Evolutionary conservation across 2,113 vertebrate species (phyloP), one percentile per base, ranked within the genome.

Genomic region (Rana temporaria): DNA sequence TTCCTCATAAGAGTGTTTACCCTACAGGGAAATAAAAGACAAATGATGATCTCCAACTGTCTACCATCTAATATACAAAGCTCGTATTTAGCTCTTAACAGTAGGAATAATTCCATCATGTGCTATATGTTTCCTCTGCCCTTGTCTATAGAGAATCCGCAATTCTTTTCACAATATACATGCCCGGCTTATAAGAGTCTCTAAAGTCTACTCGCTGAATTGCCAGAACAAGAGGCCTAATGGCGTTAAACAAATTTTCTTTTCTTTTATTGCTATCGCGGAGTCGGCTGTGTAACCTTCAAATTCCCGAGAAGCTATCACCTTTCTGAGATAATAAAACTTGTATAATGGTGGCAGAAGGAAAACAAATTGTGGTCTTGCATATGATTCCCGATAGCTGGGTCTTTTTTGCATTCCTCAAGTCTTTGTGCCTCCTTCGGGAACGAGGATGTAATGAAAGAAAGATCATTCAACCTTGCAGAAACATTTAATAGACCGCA

Each of bases 261-360:
- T 57, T 75, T 16, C 52, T 42, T 74, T 74, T 66, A 73, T 65
- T 74, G 62, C 16, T 57, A 82, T 55, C 22, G 62, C 48, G 24
- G 42, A 75, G 72, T 82, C 52, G 34, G 48, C 14, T 66, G 12
- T 11, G 59, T 32, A 56, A 57, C 63, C 70, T 82, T 75, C 70
- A 75, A 34, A 55, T 81, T 81, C 60, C 79, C 34, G 60, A 67
- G 80, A 75, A 53, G 30, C 56, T 34, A 74, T 82, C 48, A 66
- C 48, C 57, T 66, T 66, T 66, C 70, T 82, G 70, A 75, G 22
- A 64, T 65, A 82, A 73, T 73, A 81, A 65, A 81, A 73, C 42
- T 7, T 73, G 55, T 73, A 73, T 73, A 81, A 74, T 56, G 42
- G 15, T 56, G 7, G 14, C 20, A 59, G 70, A 18, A 48, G 16